Conservation (phyloP, 1,140 invertebrate species). For the Gryon sp. region DNA sequence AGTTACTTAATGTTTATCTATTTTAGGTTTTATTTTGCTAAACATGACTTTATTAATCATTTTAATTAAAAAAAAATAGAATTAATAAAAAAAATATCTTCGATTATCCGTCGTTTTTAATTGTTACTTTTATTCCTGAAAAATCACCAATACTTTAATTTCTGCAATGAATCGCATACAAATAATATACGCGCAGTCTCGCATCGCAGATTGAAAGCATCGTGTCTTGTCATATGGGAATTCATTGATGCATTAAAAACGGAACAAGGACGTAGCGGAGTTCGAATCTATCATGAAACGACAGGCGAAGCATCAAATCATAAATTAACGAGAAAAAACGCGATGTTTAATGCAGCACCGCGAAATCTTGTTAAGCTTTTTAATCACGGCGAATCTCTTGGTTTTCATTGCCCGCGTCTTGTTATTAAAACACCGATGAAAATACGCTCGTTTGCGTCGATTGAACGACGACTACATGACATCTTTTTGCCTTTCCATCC, state of each 20-base stretch:
- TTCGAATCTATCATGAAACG: conserved; percentile 54
- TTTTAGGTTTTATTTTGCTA: no score
- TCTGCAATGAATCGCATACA: conserved; percentile 31
- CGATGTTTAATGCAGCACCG: conserved; percentile 25
- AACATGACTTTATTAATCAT: no score
- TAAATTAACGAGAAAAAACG: conserved; percentile 31
- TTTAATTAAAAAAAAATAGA: no score
- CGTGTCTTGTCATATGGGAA: conserved; percentile 54
- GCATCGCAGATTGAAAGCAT: conserved; percentile 43
- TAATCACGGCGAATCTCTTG: conserved; percentile 8
- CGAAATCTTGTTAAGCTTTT: conserved; percentile 15
- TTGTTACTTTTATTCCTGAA: no score
- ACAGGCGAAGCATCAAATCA: conserved; percentile 49
- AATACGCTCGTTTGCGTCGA: neutral
- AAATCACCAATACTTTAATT: conserved; percentile 23
- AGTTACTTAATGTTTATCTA: no score
- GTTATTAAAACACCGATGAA: conserved; percentile 5
- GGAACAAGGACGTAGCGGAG: conserved; percentile 48
- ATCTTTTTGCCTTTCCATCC: no score
- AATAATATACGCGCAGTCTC: conserved; percentile 16
- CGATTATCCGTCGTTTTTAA: no score
- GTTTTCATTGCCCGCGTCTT: conserved; percentile 12
- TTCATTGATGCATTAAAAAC: conserved; percentile 60
- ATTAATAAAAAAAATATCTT: no score
- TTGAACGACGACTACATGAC: no score